Evolutionary conservation across 2,797 vertebrate genomes (phyloP).

Genomic region (Columba guinea): DNA sequence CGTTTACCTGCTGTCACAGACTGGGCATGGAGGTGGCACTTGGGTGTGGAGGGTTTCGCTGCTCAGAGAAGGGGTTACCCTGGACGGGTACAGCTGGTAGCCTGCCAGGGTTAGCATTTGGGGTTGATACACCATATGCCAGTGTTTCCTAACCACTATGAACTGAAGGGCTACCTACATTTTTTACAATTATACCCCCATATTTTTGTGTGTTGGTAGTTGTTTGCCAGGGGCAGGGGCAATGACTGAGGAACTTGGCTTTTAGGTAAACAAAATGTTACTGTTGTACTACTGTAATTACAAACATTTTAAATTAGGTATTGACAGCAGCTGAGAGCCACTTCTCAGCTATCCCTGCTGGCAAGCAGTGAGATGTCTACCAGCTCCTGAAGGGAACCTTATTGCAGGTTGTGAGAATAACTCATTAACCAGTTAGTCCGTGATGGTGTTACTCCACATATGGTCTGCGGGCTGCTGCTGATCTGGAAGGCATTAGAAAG

Average conservation of each 20-base stretch:
- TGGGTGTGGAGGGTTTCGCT: too few relatives aligned
- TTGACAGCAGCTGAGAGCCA: slow-evolving; percentile 7
- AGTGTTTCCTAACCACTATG: neutral
- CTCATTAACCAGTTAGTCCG: slow-evolving; percentile 38
- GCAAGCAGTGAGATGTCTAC: slow-evolving; percentile 8
- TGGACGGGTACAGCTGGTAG: neutral
- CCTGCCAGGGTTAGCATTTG: neutral
- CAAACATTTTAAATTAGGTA: slow-evolving; percentile 24
- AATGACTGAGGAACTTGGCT: neutral
- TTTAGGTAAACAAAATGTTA: slow-evolving; percentile 24
- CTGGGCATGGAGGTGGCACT: rapidly evolving
- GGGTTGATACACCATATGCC: rapidly evolving
- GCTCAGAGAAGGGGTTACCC: neutral
- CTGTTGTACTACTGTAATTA: neutral
- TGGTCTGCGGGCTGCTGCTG: slow-evolving; percentile 28
- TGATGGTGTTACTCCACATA: neutral
- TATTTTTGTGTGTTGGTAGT: neutral
- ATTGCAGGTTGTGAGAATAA: slow-evolving; percentile 10
- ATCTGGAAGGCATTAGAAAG: slow-evolving; percentile 63
- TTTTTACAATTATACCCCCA: neutral
- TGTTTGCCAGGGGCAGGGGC: neutral
- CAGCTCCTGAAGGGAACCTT: slow-evolving; percentile 19
- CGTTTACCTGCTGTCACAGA: rapidly evolving
- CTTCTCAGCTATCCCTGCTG: neutral
- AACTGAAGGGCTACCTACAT: neutral